Evolutionary conservation across 2,797 vertebrate species (phyloP), one percentile per base, ranked within the genome.

Genomic region (Epinephelus coioides): DNA sequence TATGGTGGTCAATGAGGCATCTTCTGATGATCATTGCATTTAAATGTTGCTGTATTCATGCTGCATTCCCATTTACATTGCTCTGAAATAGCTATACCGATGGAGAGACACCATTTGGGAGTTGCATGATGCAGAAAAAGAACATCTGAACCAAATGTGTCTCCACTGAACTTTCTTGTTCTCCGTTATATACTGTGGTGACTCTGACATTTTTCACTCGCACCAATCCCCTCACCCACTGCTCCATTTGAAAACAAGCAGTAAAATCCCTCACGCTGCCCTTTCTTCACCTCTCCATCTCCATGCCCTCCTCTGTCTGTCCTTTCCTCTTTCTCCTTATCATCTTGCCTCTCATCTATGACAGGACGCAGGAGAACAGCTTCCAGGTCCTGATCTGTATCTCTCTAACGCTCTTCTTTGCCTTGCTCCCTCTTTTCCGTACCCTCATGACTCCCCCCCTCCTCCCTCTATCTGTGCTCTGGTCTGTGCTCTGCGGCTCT

Each of bases 381-480:
- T 91, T 92, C 85, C 88, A 92, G 90, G 91, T 91, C 86, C 81
- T 49, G 90, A 93, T 93, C 78, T 71, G 69, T 92, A 92, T 94
- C 92, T 89, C 70, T 63, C 34, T 2, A 50, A 76, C 14, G 34
- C 78, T 81, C 76, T 78, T 50, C 75, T 53, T 77, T 2, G 23
- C 59, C 68, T 63, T 79, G 55, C 78, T 72, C 75, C 70, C 60
- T 66, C 74, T 69, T 63, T 71, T 46, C 17, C 9, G 27, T 54
- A 55, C 65, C 73, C 73, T 75, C 61, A 15, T 76, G 59, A 72
- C 60, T 78, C 64, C 6, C 60, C 47, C 19, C 68, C 34, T 30
- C 54, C 61, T 43, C 43, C 34, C 57, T 38, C 44, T 81, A 84
- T 89, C 90, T 74, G 38, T 51, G 65, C 74, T 88, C 84, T 78